Evolutionary conservation across 1,140 invertebrate genomes (phyloP), one percentile per base, ranked within the genome.

Genomic region (Meloidogyne hapla): DNA sequence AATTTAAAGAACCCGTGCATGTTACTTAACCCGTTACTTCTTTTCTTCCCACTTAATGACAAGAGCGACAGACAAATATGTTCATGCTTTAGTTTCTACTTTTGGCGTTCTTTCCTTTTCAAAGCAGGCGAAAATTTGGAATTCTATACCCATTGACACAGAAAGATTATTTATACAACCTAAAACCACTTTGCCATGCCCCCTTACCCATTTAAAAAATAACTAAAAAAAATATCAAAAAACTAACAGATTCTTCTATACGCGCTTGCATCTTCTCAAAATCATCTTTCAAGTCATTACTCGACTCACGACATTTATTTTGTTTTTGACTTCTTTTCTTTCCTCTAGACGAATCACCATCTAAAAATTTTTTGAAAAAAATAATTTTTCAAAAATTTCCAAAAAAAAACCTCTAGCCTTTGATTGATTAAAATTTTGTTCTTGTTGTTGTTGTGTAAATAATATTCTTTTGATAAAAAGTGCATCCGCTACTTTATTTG

Each of bases 281-380:
- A 38, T 85, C 84, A 61, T 78, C 25, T 70, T 76, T 64, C 38
- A 68, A 70, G 25, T 83, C 71, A 4, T 2, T 48, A 65, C 66
- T 80, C 8, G 74, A n/a, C 8, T 45, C 62, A 77, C 85, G 28
- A 28, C 33, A 86, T 88, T 66, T 89, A 82, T 26, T 88, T 79
- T 69, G 85, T 82, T 78, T 88, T n/a, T 56, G 84, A 15, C 83
- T 26, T 69, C 83, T 86, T 72, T 84, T 81, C 67, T 86, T 84
- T 9, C 76, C 64, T 40, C 80, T 82, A 45, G 79, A 75, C 10
- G 74, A 10, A 12, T 83, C 81, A n/a, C 15, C 28, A 45, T 56
- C 48, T 56, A 56, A 56, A 56, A n/a, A 56, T 8, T 8, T 56
- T 56, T 18, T 18, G 1, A 15, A 15, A 45, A 45, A 15, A 45